Conservation (phyloP, 2,113 vertebrate species). For the Lontra canadensis region DNA sequence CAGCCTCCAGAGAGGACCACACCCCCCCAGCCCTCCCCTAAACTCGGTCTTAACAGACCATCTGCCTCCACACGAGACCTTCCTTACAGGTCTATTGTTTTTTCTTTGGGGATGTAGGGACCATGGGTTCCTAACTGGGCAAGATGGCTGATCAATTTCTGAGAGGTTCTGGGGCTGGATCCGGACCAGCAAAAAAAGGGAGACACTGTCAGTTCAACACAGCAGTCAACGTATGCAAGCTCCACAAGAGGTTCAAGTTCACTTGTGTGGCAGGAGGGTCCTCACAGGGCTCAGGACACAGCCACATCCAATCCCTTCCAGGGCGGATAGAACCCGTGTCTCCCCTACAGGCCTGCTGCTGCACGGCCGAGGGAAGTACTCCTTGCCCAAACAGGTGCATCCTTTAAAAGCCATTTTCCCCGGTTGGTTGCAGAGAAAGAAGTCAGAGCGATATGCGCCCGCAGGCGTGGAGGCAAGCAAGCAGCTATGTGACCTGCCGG, state of each 20-base stretch:
- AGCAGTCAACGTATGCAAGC: accelerated
- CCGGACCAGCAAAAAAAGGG: background rate
- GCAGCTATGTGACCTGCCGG: accelerated
- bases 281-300: background rate
- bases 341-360: background rate
- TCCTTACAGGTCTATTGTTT: accelerated
- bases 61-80: background rate
- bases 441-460: background rate
- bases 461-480: background rate
- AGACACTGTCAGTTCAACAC: accelerated
- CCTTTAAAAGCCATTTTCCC: background rate
- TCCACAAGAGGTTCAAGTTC: too few relatives aligned
- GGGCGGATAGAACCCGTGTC: accelerated
- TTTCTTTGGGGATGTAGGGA: background rate
- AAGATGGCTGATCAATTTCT: accelerated
- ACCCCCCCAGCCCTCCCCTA: background rate
- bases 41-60: accelerated
- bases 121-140: background rate
- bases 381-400: background rate
- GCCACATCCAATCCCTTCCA: background rate
- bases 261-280: accelerated
- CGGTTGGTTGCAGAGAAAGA: accelerated
- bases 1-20: accelerated
- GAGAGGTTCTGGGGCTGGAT: too few relatives aligned
- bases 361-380: accelerated